Conservation (phyloP, 2,797 vertebrate genomes). For the Rhodeus uyekii region DNA sequence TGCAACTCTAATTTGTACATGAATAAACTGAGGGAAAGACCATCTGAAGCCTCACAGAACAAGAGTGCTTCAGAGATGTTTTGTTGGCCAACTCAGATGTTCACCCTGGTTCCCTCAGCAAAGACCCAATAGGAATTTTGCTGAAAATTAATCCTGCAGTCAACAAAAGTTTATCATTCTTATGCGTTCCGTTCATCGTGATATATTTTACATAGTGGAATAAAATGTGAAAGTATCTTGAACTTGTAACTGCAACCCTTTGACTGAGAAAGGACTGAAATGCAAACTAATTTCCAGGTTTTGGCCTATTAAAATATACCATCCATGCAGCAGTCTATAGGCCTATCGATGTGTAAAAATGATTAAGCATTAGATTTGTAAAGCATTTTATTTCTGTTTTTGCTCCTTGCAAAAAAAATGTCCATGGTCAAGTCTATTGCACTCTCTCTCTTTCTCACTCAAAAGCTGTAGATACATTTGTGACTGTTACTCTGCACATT, state of each 20-base stretch:
- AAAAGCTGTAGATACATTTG: constrained; percentile 55
- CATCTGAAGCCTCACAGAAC: background rate
- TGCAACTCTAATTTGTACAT: background rate
- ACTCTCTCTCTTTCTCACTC: constrained; percentile 13
- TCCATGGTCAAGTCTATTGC: background rate
- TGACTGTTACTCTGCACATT: constrained; percentile 36
- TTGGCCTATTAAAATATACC: background rate
- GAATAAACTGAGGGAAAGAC: background rate
- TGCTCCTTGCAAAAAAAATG: background rate
- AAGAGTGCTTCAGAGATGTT: background rate
- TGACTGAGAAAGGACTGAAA: background rate
- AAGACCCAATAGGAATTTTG: background rate
- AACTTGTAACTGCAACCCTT: background rate
- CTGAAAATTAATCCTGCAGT: background rate
- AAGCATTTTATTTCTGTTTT: background rate
- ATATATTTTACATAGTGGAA: background rate
- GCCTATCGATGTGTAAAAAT: background rate
- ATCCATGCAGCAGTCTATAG: background rate
- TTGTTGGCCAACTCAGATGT: background rate
- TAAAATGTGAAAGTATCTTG: background rate
- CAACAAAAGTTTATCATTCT: background rate
- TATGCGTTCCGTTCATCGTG: background rate
- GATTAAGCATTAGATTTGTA: background rate
- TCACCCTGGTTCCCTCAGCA: background rate
- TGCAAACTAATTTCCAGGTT: background rate